Conservation (phyloP, 1,140 invertebrate species). For the Paraescarpia echinospica region DNA sequence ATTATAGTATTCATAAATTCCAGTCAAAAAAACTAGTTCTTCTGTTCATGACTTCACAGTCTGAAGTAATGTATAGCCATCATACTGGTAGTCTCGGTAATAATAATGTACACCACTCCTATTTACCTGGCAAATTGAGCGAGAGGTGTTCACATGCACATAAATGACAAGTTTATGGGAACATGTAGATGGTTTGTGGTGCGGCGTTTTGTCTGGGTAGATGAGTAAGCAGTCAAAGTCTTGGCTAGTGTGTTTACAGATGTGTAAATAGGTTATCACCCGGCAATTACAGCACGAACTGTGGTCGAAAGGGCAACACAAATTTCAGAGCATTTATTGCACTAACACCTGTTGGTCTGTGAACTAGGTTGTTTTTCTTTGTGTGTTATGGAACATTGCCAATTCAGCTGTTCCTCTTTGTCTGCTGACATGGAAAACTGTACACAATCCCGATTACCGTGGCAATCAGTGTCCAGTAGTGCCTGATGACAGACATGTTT, state of each 20-base stretch:
- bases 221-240: neutral
- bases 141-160: neutral
- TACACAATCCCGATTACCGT: neutral
- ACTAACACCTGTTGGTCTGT: neutral
- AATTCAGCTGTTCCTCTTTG: neutral
- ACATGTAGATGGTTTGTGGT: neutral
- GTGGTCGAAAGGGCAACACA: neutral
- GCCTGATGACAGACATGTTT: neutral
- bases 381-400: neutral
- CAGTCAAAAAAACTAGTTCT: neutral
- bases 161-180: neutral
- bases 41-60: neutral
- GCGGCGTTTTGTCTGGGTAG: neutral
- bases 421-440: neutral
- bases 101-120: neutral
- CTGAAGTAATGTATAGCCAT: no score
- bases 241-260: neutral
- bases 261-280: neutral
- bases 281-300: neutral
- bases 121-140: neutral
- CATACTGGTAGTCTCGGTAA: neutral
- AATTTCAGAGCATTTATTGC: neutral
- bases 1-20: neutral
- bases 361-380: neutral
- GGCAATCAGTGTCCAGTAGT: neutral